Evolutionary conservation across 1,140 invertebrate genomes (phyloP), one percentile per base, ranked within the genome.

Genomic region (Heliothis virescens): DNA sequence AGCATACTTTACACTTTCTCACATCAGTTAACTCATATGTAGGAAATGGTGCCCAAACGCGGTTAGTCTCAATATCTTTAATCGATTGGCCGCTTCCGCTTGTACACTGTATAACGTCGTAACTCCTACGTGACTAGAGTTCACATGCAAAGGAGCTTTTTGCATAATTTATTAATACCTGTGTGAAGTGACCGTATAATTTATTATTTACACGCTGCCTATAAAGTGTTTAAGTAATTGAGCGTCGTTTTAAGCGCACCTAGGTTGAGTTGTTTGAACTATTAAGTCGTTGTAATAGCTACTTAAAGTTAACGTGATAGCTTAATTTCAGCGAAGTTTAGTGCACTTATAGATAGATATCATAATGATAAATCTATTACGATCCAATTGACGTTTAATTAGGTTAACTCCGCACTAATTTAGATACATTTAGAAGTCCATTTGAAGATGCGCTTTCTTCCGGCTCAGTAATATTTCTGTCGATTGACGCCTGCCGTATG

Each of bases 91-190:
- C 53, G 72, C 72, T 74, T 74, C 72, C 72, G 72, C 41, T 60
- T 34, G 13, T 47, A 59, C 72, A 41, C 72, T 26, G 72, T 48
- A 15, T 16, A 15, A 74, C 29, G 52, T 73, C n/a, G 53, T 41
- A 50, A 55, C 15, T 26, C 21, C 16, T 77, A 76, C 63, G 47
- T 71, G 57, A 76, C 63, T 74, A 57, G 65, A 65, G 79, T 81
- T 76, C 48, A 69, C 73, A 81, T 75, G 79, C 65, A 80, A 76
- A 80, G n/a, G 11, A 62, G 52, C 29, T 67, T 75, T 75, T 41
- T 80, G 79, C 79, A 80, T 80, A 76, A 76, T 80, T 80, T 80
- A 80, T 80, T 53, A 69, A 62, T 76, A 80, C 63, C 62, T 76
- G 73, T 69, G 79, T 71, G 15, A 80, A 80, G 63, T 69, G 77